phyloP scores from a whole-genome alignment of 2,797 vertebrate species.

The Sandelia bainsii region DNA sequence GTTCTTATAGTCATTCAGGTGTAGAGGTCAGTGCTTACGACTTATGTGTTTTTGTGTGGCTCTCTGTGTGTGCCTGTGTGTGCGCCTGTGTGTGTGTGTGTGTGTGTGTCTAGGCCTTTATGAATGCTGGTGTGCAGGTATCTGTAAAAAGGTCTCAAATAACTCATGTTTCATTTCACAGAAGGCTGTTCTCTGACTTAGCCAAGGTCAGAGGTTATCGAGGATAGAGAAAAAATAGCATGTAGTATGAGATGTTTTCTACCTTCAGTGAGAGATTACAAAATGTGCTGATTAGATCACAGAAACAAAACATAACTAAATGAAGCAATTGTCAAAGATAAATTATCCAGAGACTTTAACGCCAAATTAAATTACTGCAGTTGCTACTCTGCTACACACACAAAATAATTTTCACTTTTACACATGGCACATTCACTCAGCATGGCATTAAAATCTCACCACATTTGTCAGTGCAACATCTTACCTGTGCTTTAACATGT shows the following conservation, averaged over 20 bases:
- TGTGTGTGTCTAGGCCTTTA: conserved; percentile 29
- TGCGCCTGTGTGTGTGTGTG: conserved; percentile 22
- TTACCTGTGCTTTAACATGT: conserved; percentile 16
- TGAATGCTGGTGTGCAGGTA: conserved; percentile 57
- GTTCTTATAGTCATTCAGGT: conserved; percentile 47
- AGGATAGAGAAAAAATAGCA: conserved; percentile 67
- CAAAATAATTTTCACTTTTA: neutral
- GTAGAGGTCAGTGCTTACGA: conserved; percentile 50
- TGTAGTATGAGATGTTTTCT: conserved; percentile 58
- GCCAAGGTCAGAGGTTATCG: conserved; percentile 73
- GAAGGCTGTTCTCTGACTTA: conserved; percentile 69
- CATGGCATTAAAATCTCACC: neutral
- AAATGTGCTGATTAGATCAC: conserved; percentile 23
- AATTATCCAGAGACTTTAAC: neutral
- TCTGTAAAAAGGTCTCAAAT: conserved; percentile 70
- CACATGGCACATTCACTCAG: neutral
- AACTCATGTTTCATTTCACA: conserved; percentile 75
- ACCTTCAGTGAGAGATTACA: conserved; percentile 55
- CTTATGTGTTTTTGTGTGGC: neutral
- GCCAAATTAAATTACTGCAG: neutral
- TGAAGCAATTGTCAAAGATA: neutral
- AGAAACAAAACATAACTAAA: conserved; percentile 17
- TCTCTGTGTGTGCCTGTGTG: conserved; percentile 27
- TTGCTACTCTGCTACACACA: neutral
- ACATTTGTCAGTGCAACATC: conserved; percentile 4